phyloP scores from a whole-genome alignment of 2,113 vertebrate genomes.

The Solenodon paradoxus region DNA sequence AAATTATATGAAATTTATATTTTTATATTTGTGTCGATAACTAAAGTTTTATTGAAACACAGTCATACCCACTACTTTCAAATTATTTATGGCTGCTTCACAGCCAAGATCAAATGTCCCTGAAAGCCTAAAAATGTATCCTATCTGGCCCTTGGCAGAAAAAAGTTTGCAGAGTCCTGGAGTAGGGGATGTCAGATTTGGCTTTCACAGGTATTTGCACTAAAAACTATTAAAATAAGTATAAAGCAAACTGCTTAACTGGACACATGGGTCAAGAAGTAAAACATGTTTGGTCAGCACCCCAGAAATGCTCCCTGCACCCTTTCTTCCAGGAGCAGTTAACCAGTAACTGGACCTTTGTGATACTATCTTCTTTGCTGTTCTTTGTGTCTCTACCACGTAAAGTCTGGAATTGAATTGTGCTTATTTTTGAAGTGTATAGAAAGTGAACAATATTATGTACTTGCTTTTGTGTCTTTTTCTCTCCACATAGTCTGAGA shows the following conservation, averaged over 20 bases:
- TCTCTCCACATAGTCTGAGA: neutral
- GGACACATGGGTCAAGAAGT: neutral
- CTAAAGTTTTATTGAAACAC: neutral
- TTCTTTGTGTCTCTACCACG: neutral
- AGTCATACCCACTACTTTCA: neutral
- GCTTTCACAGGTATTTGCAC: neutral
- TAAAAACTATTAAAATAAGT: neutral
- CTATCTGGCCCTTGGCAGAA: neutral
- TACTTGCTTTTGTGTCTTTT: neutral
- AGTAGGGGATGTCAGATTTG: neutral
- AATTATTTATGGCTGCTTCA: neutral
- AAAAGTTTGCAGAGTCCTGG: neutral
- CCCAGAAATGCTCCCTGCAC: neutral
- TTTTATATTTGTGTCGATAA: slow-evolving; percentile 31
- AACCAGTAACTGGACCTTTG: neutral
- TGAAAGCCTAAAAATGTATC: neutral
- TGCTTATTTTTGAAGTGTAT: neutral
- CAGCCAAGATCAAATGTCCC: neutral
- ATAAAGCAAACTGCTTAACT: neutral
- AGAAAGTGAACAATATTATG: neutral
- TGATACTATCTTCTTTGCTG: neutral
- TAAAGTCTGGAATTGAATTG: neutral
- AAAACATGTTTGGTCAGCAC: neutral
- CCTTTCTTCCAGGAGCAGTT: neutral
- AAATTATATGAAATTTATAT: slow-evolving; percentile 17